Evolutionary conservation across 2,113 vertebrate genomes (phyloP).

Genomic region (Lanius ludovicianus): DNA sequence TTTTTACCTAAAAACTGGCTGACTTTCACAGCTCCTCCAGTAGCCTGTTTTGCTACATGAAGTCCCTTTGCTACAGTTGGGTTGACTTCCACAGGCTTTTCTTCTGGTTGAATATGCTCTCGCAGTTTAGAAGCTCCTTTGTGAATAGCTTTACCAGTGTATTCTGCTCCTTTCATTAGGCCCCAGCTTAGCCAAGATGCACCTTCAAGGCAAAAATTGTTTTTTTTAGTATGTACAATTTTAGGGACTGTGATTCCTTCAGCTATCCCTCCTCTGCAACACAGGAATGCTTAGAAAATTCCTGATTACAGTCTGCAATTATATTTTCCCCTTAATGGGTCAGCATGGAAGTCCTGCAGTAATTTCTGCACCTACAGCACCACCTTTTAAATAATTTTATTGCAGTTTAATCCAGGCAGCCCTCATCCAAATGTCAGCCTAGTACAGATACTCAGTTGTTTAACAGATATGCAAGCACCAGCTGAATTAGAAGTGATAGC

Average conservation of each 20-base stretch:
- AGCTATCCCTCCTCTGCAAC: not conserved
- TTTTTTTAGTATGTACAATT: not conserved
- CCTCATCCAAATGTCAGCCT: not conserved
- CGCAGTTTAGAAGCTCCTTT: conserved; percentile 93
- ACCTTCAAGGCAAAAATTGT: conserved; percentile 74
- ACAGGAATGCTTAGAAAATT: not conserved
- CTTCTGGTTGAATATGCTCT: conserved; percentile 94
- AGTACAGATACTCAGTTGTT: not conserved
- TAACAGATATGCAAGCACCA: not conserved
- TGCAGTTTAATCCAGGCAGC: not conserved
- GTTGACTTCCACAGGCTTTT: conserved; percentile 88
- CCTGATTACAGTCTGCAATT: not conserved
- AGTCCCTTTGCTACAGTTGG: conserved; percentile 89
- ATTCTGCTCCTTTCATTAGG: conserved; percentile 93
- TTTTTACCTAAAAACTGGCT: conserved; percentile 93
- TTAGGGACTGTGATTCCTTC: not conserved
- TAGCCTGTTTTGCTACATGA: conserved; percentile 93
- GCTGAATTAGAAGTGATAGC: not conserved
- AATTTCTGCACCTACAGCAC: not conserved
- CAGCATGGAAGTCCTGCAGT: not conserved
- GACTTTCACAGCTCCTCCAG: conserved; percentile 95
- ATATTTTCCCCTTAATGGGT: not conserved
- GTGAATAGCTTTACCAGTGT: conserved; percentile 93
- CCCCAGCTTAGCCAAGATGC: conserved; percentile 98
- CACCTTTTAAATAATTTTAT: not conserved